phyloP scores from a whole-genome alignment of 2,797 vertebrate species.

The Distichodus sexfasciatus region DNA sequence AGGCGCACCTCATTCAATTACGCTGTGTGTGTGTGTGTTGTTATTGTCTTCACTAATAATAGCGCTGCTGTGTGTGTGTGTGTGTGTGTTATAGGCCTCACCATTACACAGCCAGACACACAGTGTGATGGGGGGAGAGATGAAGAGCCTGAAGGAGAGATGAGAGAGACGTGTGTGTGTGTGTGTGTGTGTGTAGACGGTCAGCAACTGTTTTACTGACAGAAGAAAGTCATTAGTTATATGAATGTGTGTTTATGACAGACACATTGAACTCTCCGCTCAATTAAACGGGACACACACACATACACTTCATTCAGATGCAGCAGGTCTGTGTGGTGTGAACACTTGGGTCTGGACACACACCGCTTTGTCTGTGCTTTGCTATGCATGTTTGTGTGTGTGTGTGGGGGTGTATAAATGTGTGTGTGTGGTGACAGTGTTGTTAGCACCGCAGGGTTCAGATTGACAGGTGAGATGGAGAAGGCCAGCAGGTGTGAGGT shows the following conservation, averaged over 20 bases:
- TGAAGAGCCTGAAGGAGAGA: slow-evolving; percentile 58
- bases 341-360: no score
- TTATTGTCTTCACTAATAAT: slow-evolving; percentile 68
- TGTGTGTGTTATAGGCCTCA: slow-evolving; percentile 60
- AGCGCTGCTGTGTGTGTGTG: slow-evolving; percentile 55
- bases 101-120: slow-evolving; percentile 65
- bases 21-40: slow-evolving; percentile 58
- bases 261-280: no score
- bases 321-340: no score
- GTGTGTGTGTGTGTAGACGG: slow-evolving; percentile 30
- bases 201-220: no score
- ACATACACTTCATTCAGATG: no score
- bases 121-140: slow-evolving; percentile 30
- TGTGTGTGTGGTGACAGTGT: not conserved
- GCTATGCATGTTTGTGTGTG: not conserved
- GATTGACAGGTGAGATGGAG: no score
- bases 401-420: not conserved
- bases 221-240: no score
- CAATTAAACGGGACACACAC: no score
- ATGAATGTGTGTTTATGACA: no score
- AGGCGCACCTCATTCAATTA: slow-evolving; percentile 69
- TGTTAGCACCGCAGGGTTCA: no score
- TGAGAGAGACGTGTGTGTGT: slow-evolving; percentile 50
- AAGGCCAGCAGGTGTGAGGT: no score
- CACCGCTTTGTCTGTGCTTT: no score